These are phyloP conservation scores for Catharus bicknelli DNA, from an alignment of 2,113 vertebrate genomes.

Conservation along the genomic window DNA sequence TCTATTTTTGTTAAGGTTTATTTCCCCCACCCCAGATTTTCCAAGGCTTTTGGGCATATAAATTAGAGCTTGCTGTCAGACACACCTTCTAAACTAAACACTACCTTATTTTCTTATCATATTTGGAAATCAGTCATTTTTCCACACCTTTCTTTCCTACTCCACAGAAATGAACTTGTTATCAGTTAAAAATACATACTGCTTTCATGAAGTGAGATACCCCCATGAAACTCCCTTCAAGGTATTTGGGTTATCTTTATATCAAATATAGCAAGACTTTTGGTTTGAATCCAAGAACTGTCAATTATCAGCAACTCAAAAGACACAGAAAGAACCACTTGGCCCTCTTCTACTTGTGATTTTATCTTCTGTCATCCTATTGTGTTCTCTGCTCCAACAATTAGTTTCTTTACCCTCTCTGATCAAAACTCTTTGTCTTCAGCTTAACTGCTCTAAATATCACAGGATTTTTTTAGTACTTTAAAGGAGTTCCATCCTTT, in stretches of 20 bases:
- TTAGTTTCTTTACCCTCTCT: background rate
- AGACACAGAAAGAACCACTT: background rate
- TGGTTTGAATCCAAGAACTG: background rate
- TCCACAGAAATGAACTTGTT: background rate
- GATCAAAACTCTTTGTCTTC: background rate
- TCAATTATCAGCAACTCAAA: background rate
- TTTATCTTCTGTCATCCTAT: background rate
- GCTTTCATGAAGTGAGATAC: background rate
- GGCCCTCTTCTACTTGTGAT: background rate
- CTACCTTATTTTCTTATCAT: background rate
- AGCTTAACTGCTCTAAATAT: background rate
- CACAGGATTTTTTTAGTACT: background rate
- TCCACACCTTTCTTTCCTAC: background rate
- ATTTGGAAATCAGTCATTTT: background rate
- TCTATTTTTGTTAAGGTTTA: background rate
- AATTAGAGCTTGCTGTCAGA: constrained; percentile 16
- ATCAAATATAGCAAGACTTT: background rate
- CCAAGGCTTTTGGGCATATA: background rate
- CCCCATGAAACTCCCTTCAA: background rate
- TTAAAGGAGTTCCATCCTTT: background rate
- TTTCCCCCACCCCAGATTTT: background rate
- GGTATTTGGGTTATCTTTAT: background rate
- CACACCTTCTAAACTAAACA: background rate
- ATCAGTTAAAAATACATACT: background rate
- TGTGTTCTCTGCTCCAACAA: background rate